Percentiles rank a stretch among this genome's conserved stretches.
phyloP scores from a whole-genome alignment of 2,888 invertebrate species.

The Acrocyrtus sp. region DNA sequence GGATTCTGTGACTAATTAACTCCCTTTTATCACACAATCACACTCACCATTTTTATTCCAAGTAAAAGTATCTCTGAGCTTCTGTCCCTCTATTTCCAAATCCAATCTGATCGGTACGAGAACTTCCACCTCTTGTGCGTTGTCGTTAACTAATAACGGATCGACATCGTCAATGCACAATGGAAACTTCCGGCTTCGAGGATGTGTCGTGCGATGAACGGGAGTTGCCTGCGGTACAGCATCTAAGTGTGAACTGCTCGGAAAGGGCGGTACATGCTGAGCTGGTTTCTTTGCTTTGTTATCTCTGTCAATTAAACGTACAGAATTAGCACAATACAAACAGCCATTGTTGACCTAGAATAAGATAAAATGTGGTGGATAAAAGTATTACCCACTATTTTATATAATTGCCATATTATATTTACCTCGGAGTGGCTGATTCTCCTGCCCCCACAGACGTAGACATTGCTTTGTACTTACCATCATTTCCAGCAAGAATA shows the following conservation, averaged over 20 bases:
- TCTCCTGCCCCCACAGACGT: constrained; percentile 73
- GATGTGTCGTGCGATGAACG: constrained; percentile 91
- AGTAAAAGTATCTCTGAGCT: constrained; percentile 96
- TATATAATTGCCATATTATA: too few relatives aligned
- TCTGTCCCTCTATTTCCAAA: constrained; percentile 99
- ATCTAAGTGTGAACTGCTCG: constrained; percentile 97
- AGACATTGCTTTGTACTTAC: constrained; percentile 95
- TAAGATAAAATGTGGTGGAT: too few relatives aligned
- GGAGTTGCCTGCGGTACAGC: constrained; percentile 99
- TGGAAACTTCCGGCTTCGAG: constrained; percentile 83
- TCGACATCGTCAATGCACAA: constrained; percentile 94
- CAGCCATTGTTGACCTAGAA: neutral
- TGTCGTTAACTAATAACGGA: constrained; percentile 89
- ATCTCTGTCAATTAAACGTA: constrained; percentile 72
- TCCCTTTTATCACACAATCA: too few relatives aligned
- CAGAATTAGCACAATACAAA: too few relatives aligned
- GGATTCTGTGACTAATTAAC: too few relatives aligned
- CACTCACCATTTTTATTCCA: constrained; percentile 96
- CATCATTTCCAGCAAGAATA: constrained; percentile 97
- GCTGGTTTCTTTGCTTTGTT: constrained; percentile 86
- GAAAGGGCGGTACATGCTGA: constrained; percentile 94
- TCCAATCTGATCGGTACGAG: constrained; percentile 97
- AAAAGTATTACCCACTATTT: too few relatives aligned
- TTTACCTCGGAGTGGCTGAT: constrained; percentile 75
- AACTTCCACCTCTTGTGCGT: constrained; percentile 89